Evolutionary conservation across 2,797 vertebrate genomes (phyloP).

Genomic region (Argya squamiceps): DNA sequence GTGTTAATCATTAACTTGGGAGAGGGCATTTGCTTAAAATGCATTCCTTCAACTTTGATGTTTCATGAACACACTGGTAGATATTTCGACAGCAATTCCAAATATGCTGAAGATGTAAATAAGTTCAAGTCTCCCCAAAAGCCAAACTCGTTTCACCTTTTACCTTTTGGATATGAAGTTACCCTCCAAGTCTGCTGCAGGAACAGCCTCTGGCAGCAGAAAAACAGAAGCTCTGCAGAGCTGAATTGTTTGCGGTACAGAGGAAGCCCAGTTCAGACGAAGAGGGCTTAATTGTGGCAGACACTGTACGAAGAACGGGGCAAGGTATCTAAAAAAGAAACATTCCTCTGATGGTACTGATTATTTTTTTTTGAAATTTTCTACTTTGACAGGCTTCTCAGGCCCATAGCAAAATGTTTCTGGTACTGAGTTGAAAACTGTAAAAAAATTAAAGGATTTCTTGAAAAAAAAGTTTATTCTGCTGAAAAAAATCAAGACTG

Average conservation of each 20-base stretch:
- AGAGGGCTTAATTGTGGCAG: neutral
- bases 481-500: neutral
- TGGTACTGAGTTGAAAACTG: neutral
- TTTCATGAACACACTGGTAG: neutral
- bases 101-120: neutral
- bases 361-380: neutral
- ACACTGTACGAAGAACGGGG: neutral
- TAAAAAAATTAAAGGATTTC: neutral
- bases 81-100: neutral
- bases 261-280: neutral
- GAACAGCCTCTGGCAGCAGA: neutral
- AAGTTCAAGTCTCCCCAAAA: neutral
- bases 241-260: neutral
- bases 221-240: neutral
- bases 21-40: neutral
- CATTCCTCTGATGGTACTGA: neutral
- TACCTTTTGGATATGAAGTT: neutral
- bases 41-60: neutral
- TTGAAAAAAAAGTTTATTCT: neutral
- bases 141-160: neutral
- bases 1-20: slow-evolving; percentile 23
- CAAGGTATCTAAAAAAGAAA: neutral
- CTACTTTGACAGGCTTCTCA: neutral
- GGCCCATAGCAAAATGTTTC: neutral
- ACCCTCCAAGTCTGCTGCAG: neutral